These are phyloP conservation scores for Echinarachnius parma DNA, from an alignment of 53 echinoderm and acorn worm genomes.

Conservation along the genomic window DNA sequence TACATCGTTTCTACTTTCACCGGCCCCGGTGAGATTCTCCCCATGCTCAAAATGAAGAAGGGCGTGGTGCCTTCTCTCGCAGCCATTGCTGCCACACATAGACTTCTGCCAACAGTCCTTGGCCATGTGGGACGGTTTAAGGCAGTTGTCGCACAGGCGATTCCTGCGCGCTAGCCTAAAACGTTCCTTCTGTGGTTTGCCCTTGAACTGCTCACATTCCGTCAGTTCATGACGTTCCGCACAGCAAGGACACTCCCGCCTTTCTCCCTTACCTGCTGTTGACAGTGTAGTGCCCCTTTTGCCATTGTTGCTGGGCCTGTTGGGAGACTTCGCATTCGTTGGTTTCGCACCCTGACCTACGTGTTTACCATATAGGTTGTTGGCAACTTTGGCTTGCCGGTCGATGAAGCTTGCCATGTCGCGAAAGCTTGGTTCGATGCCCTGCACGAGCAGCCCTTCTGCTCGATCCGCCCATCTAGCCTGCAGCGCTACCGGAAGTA, in stretches of 20 bases:
- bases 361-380: slow-evolving; percentile 31
- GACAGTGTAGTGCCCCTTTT: too few species aligned
- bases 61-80: slow-evolving; percentile 49
- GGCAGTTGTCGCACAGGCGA: slow-evolving; percentile 54
- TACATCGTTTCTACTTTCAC: not conserved
- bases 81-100: slow-evolving; percentile 32
- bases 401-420: slow-evolving; percentile 49
- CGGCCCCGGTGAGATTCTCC: slow-evolving; percentile 5
- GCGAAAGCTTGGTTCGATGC: slow-evolving; percentile 24
- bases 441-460: slow-evolving; percentile 6
- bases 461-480: slow-evolving; percentile 49
- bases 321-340: not conserved
- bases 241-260: slow-evolving; percentile 7
- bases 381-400: slow-evolving; percentile 16
- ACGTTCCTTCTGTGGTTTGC: slow-evolving; percentile 23
- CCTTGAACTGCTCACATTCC: slow-evolving; percentile 27
- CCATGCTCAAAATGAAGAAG: slow-evolving; percentile 33
- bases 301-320: too few species aligned
- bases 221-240: slow-evolving; percentile 14
- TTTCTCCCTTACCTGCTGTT: too few species aligned
- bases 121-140: slow-evolving; percentile 40
- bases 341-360: slow-evolving; percentile 1
- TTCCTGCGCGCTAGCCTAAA: slow-evolving; percentile 20
- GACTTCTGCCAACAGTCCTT: slow-evolving; percentile 28
- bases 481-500: slow-evolving; percentile 38